phyloP scores from a whole-genome alignment of 2,797 vertebrate species.

The Macropus fuliginosus region DNA sequence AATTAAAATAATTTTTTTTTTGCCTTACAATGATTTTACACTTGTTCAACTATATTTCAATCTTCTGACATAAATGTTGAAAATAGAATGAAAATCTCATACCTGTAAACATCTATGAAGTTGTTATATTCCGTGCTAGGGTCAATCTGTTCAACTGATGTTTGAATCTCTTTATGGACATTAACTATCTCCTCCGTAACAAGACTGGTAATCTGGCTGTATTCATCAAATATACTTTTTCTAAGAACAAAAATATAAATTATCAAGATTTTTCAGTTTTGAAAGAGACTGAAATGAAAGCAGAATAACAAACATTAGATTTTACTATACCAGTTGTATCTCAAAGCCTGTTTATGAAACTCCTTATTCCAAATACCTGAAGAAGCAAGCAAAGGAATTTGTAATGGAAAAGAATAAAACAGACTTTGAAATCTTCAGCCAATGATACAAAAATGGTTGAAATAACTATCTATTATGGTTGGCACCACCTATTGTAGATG shows the following conservation, averaged over 20 bases:
- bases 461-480: neutral
- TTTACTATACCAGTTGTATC: neutral
- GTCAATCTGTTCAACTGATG: conserved; percentile 94
- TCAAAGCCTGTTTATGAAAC: neutral
- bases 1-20: conserved; percentile 4
- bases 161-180: conserved; percentile 95
- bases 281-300: conserved; percentile 34
- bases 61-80: conserved; percentile 27
- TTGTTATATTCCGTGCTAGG: conserved; percentile 93
- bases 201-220: conserved; percentile 96
- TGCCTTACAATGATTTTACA: conserved; percentile 16
- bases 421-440: neutral
- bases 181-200: conserved; percentile 95
- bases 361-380: neutral
- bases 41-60: conserved; percentile 41
- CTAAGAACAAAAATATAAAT: conserved; percentile 83
- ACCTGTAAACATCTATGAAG: conserved; percentile 96
- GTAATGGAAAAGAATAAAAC: neutral
- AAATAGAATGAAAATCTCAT: conserved; percentile 61
- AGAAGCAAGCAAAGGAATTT: neutral
- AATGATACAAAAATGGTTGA: neutral
- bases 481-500: neutral
- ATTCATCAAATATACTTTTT: conserved; percentile 96
- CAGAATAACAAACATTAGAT: conserved; percentile 37
- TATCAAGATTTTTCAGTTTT: conserved; percentile 53